These are phyloP conservation scores for Oryctes rhinoceros DNA, from an alignment of 1,140 invertebrate species.

Conservation along the genomic window DNA sequence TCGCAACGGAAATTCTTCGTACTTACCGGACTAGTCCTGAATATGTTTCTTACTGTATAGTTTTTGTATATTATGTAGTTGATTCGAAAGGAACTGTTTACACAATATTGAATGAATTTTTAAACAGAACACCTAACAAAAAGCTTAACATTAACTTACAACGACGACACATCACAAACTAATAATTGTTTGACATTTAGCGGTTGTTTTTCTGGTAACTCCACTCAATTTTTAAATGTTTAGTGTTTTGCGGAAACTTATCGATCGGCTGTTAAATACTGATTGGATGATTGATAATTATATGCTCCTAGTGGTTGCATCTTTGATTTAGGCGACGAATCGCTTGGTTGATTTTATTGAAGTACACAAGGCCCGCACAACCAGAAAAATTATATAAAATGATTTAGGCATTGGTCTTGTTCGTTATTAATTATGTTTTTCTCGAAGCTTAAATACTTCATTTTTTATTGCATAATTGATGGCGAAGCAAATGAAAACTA, in stretches of 20 bases:
- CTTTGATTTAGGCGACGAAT: no score
- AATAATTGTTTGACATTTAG: constrained; percentile 29
- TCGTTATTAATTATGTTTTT: no score
- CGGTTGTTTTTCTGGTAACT: constrained; percentile 35
- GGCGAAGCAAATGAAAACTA: no score
- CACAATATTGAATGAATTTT: constrained; percentile 31
- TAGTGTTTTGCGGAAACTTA: background rate
- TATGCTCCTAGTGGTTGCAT: no score
- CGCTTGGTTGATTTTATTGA: no score
- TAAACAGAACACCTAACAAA: constrained; percentile 32
- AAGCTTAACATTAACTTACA: constrained; percentile 35
- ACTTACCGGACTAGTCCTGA: background rate
- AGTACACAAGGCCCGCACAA: no score
- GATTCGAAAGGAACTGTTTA: constrained; percentile 16
- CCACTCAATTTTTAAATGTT: constrained; percentile 1
- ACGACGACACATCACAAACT: constrained; percentile 34
- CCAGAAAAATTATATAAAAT: no score
- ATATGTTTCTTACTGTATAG: constrained; percentile 9
- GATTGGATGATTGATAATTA: no score
- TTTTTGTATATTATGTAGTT: constrained; percentile 1
- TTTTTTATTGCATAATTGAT: no score
- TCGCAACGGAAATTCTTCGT: background rate
- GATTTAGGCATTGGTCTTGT: no score
- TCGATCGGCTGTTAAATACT: no score
- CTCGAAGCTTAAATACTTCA: no score